These are phyloP conservation scores for Pterocles gutturalis DNA, from an alignment of 2,113 vertebrate species.

Conservation along the genomic window DNA sequence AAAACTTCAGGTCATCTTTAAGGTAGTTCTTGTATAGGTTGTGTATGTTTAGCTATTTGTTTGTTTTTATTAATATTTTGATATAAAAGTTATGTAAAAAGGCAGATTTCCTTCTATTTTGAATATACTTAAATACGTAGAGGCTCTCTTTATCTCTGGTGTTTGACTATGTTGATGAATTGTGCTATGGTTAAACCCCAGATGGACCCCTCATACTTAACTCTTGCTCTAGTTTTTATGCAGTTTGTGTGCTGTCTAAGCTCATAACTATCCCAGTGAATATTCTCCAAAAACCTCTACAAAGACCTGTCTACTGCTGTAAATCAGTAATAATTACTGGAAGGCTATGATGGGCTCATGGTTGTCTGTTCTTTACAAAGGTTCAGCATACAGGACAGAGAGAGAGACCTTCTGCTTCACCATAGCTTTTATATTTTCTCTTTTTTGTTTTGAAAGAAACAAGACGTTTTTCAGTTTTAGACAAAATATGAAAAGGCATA, in stretches of 20 bases:
- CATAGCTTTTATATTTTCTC: not conserved
- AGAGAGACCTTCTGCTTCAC: not conserved
- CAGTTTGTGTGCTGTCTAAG: not conserved
- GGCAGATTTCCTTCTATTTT: not conserved
- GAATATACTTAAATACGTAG: too few species aligned
- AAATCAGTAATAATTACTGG: not conserved
- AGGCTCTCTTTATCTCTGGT: not conserved
- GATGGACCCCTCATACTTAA: not conserved
- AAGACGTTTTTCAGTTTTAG: not conserved
- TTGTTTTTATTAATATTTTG: not conserved
- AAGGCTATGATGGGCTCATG: not conserved
- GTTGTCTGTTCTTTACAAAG: not conserved
- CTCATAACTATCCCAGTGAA: not conserved
- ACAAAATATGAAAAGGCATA: rapidly evolving
- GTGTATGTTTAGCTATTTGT: not conserved
- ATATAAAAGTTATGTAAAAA: not conserved
- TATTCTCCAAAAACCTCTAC: not conserved
- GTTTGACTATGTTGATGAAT: not conserved
- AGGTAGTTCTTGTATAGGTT: not conserved
- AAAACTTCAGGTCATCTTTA: not conserved
- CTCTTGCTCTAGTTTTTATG: not conserved
- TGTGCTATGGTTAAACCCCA: not conserved
- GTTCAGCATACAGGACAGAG: not conserved
- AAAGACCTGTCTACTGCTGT: not conserved
- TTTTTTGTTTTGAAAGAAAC: not conserved